phyloP scores from a whole-genome alignment of 2,113 vertebrate species.

The Pimephales promelas region DNA sequence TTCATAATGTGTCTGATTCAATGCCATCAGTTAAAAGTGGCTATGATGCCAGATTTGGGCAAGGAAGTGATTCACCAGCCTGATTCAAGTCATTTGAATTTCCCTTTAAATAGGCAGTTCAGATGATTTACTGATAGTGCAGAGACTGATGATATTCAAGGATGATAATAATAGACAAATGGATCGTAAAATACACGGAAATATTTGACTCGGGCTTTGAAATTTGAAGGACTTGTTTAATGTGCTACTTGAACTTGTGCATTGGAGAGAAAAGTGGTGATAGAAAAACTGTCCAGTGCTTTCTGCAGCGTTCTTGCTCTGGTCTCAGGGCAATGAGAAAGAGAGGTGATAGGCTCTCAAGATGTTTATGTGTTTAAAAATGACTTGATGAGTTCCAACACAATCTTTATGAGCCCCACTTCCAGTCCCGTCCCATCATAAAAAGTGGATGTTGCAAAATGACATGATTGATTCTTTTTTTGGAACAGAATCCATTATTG shows the following conservation, averaged over 20 bases:
- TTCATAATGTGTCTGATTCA: conserved; percentile 24
- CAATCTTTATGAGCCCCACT: conserved; percentile 8
- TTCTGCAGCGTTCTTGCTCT: conserved; percentile 18
- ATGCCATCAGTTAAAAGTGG: conserved; percentile 1
- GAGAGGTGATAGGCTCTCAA: conserved; percentile 11
- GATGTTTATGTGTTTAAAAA: conserved; percentile 18
- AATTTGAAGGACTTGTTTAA: conserved; percentile 35
- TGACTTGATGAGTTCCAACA: neutral
- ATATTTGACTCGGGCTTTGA: conserved; percentile 21
- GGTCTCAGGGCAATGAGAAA: conserved; percentile 26
- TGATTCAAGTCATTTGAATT: conserved; percentile 37
- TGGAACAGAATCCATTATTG: conserved; percentile 34
- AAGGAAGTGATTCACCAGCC: neutral
- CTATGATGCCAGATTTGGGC: conserved; percentile 36
- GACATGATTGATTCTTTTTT: neutral
- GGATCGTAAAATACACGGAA: neutral
- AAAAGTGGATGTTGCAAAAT: neutral
- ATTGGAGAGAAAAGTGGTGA: neutral
- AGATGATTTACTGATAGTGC: conserved; percentile 39
- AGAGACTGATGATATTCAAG: conserved; percentile 21
- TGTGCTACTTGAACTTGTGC: conserved; percentile 18
- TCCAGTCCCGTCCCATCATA: neutral
- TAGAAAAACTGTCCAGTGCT: conserved; percentile 3
- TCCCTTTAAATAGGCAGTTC: conserved; percentile 31
- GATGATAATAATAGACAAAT: conserved; percentile 25